These are phyloP conservation scores for Podabrus alpinus DNA, from an alignment of 2,888 invertebrate genomes.

Conservation along the genomic window DNA sequence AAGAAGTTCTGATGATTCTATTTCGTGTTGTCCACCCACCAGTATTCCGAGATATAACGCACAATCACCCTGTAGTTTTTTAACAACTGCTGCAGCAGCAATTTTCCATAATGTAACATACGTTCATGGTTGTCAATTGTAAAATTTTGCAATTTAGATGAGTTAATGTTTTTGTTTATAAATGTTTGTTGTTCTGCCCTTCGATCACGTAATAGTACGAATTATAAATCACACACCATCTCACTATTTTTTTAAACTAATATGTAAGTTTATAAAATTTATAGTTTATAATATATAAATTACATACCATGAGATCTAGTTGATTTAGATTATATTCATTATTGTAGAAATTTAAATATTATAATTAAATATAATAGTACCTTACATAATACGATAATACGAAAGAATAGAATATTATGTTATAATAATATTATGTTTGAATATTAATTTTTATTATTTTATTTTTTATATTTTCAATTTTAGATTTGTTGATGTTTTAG, in stretches of 20 bases:
- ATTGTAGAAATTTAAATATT: not conserved
- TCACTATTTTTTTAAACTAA: not conserved
- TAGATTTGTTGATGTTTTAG: too few species aligned
- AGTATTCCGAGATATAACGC: conserved; percentile 46
- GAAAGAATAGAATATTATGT: not conserved
- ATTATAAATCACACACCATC: not conserved
- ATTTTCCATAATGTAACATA: conserved; percentile 76
- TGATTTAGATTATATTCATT: not conserved
- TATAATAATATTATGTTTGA: not conserved
- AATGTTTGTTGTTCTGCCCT: not conserved
- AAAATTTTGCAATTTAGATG: conserved; percentile 40
- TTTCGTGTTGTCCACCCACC: conserved; percentile 51
- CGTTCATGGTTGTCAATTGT: conserved; percentile 73
- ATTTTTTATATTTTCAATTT: not conserved
- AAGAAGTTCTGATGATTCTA: conserved; percentile 41
- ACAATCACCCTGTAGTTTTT: conserved; percentile 63
- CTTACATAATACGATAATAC: not conserved
- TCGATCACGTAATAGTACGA: not conserved
- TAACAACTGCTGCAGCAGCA: conserved; percentile 72
- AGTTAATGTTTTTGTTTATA: not conserved
- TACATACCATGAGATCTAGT: not conserved
- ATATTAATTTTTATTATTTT: not conserved
- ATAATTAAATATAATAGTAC: not conserved
- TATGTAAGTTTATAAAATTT: not conserved
- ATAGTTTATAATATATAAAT: not conserved